Percentiles rank a stretch among this genome's conserved stretches.
phyloP scores from a whole-genome alignment of 2,797 vertebrate species.

The Scyliorhinus canicula region DNA sequence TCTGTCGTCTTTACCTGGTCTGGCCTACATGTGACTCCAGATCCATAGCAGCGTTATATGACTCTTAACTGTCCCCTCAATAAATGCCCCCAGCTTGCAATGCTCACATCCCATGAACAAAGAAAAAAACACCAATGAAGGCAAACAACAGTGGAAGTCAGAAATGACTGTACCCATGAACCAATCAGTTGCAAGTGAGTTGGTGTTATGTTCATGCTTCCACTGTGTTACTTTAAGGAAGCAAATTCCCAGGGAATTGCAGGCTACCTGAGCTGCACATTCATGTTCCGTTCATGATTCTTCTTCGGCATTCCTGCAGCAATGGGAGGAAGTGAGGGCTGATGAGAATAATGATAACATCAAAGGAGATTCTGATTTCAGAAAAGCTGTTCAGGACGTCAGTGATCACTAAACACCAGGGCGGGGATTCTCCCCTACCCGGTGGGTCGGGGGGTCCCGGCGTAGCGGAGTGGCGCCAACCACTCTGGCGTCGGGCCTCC shows the following conservation, averaged over 20 bases:
- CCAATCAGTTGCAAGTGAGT: neutral
- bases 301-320: neutral
- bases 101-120: too few species aligned
- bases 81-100: too few species aligned
- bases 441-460: too few species aligned
- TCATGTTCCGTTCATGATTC: neutral
- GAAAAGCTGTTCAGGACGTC: neutral
- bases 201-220: neutral
- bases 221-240: neutral
- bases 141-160: neutral
- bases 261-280: neutral
- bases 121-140: too few species aligned
- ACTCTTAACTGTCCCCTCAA: too few species aligned
- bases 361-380: neutral
- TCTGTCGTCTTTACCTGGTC: too few species aligned
- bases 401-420: neutral
- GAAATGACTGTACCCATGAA: neutral
- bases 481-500: too few species aligned
- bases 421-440: too few species aligned
- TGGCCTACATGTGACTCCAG: too few species aligned
- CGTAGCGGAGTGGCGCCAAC: too few species aligned
- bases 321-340: neutral
- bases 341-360: neutral
- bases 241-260: neutral
- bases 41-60: too few species aligned